These are phyloP conservation scores for Anabacerthia variegaticeps DNA, from an alignment of 2,797 vertebrate species.

Conservation along the genomic window DNA sequence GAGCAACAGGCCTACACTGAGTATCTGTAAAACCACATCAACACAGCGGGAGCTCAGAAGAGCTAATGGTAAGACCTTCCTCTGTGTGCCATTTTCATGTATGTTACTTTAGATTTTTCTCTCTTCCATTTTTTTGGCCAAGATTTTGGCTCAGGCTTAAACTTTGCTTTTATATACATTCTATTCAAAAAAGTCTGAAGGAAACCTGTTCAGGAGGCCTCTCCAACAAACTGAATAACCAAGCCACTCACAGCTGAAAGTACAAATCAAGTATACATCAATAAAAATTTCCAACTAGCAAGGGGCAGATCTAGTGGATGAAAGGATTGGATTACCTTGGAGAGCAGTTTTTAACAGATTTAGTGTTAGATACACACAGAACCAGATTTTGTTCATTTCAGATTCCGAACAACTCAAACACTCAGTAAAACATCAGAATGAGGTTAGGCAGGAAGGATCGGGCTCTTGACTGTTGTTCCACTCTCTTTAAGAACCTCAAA, in stretches of 20 bases:
- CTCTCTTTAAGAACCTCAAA: neutral
- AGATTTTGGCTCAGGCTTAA: neutral
- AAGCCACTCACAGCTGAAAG: neutral
- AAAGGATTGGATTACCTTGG: neutral
- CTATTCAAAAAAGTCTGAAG: neutral
- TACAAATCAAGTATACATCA: neutral
- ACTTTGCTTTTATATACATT: neutral
- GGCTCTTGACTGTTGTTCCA: neutral
- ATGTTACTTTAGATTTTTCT: neutral
- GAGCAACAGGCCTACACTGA: conserved; percentile 25
- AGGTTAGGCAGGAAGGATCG: neutral
- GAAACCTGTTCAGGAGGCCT: neutral
- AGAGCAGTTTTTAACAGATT: neutral
- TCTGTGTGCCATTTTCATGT: neutral
- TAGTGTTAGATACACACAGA: neutral
- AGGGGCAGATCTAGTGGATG: neutral
- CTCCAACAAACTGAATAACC: neutral
- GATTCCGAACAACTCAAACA: neutral
- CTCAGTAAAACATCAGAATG: neutral
- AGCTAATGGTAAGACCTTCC: neutral
- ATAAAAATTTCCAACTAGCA: neutral
- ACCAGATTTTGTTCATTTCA: neutral
- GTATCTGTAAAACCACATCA: neutral
- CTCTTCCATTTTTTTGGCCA: neutral
- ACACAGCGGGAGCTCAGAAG: neutral